Base-by-base conservation (phyloP, 2,113 vertebrate species). In the Eolophus roseicapilla region DNA sequence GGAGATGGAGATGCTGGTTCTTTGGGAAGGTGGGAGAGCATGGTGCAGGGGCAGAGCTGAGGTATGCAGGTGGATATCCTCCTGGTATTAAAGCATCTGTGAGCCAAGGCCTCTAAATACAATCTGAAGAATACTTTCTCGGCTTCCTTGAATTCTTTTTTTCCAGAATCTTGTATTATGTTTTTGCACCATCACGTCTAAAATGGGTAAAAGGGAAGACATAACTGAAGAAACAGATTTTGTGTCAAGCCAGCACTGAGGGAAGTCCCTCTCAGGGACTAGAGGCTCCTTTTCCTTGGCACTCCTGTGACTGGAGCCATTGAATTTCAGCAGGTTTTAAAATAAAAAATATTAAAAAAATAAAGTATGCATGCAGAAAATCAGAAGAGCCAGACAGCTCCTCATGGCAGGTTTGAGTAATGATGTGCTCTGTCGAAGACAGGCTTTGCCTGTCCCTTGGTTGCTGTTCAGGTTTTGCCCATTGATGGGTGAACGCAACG, bases 211-310 rank as follows among this genome's bases (percentile, higher is more conserved):
- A 82, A 89, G 39, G 78, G 62, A 77, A 83, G 83, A 41, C 41
- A 29, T 89, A 91, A 91, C 41, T 65, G 94, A 91, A 88, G 65
- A 57, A 95, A 88, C 86, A 73, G 81, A 92, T 94, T 95, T 79
- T 89, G 47, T 93, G 94, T 95, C 81, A 93, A 92, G 83, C 49
- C 53, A 79, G 86, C 78, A 53, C 4, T 33, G 88, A 79, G 77
- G 84, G 59, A 87, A 79, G 92, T 81, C 53, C 23, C 63, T 87
- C 74, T 79, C 3, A n/a, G 84, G 86, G 74, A 89, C 86, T 86
- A 63, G 37, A 91, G 67, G 41, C 67, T 91, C 44, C 57, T 89
- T 96, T 86, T 82, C 78, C 70, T 87, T 93, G 91, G 74, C 63
- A 47, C 43, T 78, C 53, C 68, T 82, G 41, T 74, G 75, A 74